These are phyloP conservation scores for Cynocephalus volans DNA, from an alignment of 2,113 vertebrate species.

Conservation along the genomic window DNA sequence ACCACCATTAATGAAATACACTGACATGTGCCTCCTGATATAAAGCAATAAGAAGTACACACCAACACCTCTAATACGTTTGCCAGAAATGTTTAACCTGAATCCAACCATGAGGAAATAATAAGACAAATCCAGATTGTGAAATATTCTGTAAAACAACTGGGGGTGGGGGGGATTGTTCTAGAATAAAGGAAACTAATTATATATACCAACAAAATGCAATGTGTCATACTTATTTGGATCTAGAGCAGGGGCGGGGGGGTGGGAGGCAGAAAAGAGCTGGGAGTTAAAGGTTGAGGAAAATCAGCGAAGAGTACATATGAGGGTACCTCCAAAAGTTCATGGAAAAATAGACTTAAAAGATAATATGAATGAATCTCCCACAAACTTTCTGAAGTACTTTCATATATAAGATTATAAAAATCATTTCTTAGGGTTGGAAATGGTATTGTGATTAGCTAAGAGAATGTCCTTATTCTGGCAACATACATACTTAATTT, in stretches of 20 bases:
- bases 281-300: neutral
- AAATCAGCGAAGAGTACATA: neutral
- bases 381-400: no score
- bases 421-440: neutral
- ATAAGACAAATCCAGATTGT: neutral
- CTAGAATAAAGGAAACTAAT: conserved; percentile 37
- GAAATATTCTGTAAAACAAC: neutral
- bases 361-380: no score
- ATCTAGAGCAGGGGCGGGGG: neutral
- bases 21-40: neutral
- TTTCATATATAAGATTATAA: no score
- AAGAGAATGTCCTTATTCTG: neutral
- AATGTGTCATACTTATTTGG: neutral
- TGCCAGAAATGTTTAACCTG: neutral
- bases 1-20: neutral
- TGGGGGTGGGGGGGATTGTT: neutral
- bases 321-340: no score
- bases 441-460: neutral
- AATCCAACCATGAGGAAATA: conserved; percentile 28
- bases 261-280: neutral
- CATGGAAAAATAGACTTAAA: no score
- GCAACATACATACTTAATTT: neutral
- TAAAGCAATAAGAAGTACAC: neutral
- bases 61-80: neutral
- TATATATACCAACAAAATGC: neutral